Conservation (phyloP, 2,888 invertebrate species). For the Plebejus melissa region DNA sequence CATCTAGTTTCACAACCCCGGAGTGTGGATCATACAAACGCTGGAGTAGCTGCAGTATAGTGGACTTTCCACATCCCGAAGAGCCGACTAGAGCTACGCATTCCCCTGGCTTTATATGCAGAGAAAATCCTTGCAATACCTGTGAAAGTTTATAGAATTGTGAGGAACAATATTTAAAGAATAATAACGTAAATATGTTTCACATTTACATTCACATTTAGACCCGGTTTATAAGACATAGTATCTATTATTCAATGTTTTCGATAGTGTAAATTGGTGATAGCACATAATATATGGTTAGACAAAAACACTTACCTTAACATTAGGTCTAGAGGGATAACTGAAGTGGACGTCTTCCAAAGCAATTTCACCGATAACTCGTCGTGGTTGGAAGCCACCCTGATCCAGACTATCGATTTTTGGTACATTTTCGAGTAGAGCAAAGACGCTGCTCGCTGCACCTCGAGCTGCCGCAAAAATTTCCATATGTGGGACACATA, state of each 20-base stretch:
- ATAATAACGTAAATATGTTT: no score
- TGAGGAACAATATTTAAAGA: no score
- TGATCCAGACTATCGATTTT: conserved; percentile 83
- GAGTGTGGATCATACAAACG: conserved; percentile 83
- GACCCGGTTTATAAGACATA: no score
- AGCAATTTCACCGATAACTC: conserved; percentile 82
- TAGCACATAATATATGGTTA: no score
- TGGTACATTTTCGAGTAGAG: conserved; percentile 84
- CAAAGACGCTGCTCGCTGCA: conserved; percentile 85
- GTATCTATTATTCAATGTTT: no score
- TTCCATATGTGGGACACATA: conserved; percentile 86
- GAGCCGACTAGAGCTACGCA: conserved; percentile 86
- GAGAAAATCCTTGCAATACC: conserved; percentile 83
- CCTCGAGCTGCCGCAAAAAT: conserved; percentile 85
- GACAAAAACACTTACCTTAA: conserved; percentile 68
- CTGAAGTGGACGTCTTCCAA: conserved; percentile 85
- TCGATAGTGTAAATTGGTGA: no score
- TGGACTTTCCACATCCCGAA: conserved; percentile 91
- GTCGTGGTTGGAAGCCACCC: conserved; percentile 79
- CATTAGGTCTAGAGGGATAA: conserved; percentile 88
- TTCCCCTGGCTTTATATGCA: conserved; percentile 82
- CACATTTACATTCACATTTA: no score
- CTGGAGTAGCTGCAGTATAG: conserved; percentile 86
- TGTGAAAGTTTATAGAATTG: conserved; percentile 41
- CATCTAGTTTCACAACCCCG: conserved; percentile 81